Evolutionary conservation across 2,888 invertebrate species (phyloP), one percentile per base, ranked within the genome.

Genomic region (Drepana falcataria): DNA sequence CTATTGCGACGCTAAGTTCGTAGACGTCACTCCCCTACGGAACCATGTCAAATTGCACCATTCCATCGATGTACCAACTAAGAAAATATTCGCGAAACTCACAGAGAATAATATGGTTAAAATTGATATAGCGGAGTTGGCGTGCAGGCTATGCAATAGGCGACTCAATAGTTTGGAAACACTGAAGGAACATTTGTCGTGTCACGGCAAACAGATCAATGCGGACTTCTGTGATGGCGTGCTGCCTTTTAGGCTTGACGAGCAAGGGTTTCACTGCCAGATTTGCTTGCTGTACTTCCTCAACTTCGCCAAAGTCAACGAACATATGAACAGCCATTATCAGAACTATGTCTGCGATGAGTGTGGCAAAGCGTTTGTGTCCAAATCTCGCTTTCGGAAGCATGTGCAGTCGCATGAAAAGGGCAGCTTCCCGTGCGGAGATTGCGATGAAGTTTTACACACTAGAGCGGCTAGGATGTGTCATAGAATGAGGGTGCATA

Each of bases 91-190:
- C 59, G 69, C 84, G 0, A 91, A 91, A 64, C 65, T 90, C 2
- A 84, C 75, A 2, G 89, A 89, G 72, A 89, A 89, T 59, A 90
- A 89, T 59, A 84, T 88, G 87, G 73, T 90, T 2, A 91, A 91
- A 76, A 73, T 90, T n/a, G 90, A 91, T 47, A 73, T 89, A 35
- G 70, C 79, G 0, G 71, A 81, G 53, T 70, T 90, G 4, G 69
- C 63, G 21, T 91, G 91, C 67, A 80, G 80, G 47, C 48, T 87
- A 1, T 91, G 91, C 61, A 65, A 69, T 51, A 57, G 63, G n/a
- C 35, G 58, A 37, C 52, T 87, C 2, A 68, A 72, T 21, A 68
- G 65, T 33, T 64, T 90, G 49, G 80, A 85, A 5, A 58, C 61
- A 48, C 67, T 90, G 2, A 90, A 89, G 63, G 71, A 75, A 35